These are phyloP conservation scores for Mastomys coucha DNA, from an alignment of 2,113 vertebrate genomes.

Conservation along the genomic window DNA sequence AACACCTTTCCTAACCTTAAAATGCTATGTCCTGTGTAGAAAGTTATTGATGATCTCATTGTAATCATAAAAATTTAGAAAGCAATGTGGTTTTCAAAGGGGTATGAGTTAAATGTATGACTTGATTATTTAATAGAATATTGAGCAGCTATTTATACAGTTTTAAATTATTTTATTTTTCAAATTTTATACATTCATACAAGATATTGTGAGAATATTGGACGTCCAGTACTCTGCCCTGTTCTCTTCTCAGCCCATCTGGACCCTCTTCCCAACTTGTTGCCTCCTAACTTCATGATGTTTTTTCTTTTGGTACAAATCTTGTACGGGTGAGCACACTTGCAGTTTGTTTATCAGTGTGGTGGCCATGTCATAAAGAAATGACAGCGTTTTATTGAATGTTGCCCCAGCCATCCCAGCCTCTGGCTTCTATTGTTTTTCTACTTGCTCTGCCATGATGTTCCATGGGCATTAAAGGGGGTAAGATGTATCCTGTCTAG, in stretches of 20 bases:
- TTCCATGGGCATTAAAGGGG: neutral
- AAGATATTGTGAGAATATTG: neutral
- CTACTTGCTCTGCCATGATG: neutral
- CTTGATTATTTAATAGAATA: neutral
- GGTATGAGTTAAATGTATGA: neutral
- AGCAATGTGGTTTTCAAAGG: neutral
- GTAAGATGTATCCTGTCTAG: neutral
- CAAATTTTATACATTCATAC: neutral
- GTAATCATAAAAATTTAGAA: neutral
- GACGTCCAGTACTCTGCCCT: neutral
- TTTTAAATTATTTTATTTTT: neutral
- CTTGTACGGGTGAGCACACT: neutral
- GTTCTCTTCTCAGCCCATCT: too few species aligned
- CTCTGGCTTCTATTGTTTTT: neutral
- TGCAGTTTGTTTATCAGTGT: neutral
- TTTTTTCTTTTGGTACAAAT: neutral
- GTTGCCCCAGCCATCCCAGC: neutral
- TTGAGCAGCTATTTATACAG: neutral
- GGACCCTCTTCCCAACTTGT: neutral
- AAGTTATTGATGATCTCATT: neutral
- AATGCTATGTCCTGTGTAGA: neutral
- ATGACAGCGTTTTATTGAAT: too few species aligned
- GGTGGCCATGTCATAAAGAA: neutral
- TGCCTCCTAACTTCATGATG: neutral
- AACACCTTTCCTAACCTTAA: neutral